Conservation (phyloP, 2,888 invertebrate species). For the Sicus ferrugineus region DNA sequence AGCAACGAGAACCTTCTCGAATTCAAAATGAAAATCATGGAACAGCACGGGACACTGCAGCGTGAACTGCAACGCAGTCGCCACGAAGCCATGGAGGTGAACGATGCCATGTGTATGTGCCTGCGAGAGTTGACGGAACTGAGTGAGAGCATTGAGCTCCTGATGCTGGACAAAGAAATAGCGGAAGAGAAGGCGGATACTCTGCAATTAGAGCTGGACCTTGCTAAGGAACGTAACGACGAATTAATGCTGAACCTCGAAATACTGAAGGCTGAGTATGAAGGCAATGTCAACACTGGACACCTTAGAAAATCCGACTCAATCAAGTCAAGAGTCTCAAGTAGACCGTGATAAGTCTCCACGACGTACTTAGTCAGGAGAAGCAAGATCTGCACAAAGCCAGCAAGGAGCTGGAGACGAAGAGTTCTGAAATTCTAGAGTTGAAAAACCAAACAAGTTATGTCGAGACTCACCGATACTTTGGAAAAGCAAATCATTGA, state of each 20-base stretch:
- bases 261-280: conserved; percentile 80
- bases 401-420: conserved; percentile 89
- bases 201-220: conserved; percentile 85
- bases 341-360: conserved; percentile 90
- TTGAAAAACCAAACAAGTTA: conserved; percentile 85
- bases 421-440: conserved; percentile 84
- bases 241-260: conserved; percentile 88
- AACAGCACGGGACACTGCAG: conserved; percentile 84
- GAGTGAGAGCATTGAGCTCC: conserved; percentile 94
- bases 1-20: conserved; percentile 92
- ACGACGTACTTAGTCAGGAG: conserved; percentile 93
- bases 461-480: conserved; percentile 77
- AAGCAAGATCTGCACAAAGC: conserved; percentile 90
- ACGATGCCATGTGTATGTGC: conserved; percentile 82
- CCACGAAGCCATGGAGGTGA: conserved; percentile 85
- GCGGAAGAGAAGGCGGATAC: conserved; percentile 93
- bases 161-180: conserved; percentile 98
- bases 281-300: conserved; percentile 61
- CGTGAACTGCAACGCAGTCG: conserved; percentile 84
- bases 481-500: conserved; percentile 89
- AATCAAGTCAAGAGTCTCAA: conserved; percentile 88
- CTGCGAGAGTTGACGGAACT: conserved; percentile 93
- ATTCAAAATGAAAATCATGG: conserved; percentile 93
- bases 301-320: conserved; percentile 71
- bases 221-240: conserved; percentile 87